A percentile compares a stretch with the other conserved stretches of the same genome.
These are phyloP conservation scores for Cyanoderma ruficeps DNA, from an alignment of 2,113 vertebrate species.

Conservation along the genomic window DNA sequence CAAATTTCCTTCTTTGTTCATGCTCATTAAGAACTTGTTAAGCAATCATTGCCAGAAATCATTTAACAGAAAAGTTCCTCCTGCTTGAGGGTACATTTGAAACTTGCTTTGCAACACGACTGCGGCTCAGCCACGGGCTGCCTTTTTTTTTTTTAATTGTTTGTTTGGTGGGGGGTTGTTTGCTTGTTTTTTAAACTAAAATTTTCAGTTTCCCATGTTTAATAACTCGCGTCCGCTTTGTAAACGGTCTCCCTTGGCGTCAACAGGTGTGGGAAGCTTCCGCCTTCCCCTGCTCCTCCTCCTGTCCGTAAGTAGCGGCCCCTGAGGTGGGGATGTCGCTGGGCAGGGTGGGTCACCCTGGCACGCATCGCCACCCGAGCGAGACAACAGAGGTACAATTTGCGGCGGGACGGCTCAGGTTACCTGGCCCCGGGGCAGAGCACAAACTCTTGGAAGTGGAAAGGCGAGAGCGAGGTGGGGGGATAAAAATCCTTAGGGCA, in stretches of 20 bases:
- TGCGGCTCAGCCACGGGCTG: neutral
- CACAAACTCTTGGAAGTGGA: neutral
- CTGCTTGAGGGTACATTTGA: neutral
- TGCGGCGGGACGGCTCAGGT: rapidly evolving
- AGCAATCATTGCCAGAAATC: neutral
- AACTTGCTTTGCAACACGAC: neutral
- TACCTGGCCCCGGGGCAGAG: neutral
- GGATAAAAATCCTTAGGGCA: rapidly evolving
- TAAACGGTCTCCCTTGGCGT: rapidly evolving
- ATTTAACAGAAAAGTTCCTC: neutral
- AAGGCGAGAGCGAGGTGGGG: no score
- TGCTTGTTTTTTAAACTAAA: no score
- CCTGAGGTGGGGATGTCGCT: no score
- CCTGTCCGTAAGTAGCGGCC: rapidly evolving
- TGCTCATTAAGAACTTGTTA: neutral
- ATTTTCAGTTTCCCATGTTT: neutral
- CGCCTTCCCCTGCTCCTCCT: neutral
- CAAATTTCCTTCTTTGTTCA: neutral
- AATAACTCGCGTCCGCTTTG: neutral
- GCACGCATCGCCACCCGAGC: neutral
- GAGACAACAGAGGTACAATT: rapidly evolving
- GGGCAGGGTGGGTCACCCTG: rapidly evolving
- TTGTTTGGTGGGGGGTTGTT: no score
- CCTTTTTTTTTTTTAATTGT: neutral
- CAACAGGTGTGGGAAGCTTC: no score